phyloP scores from a whole-genome alignment of 64 coral and sea anemone genomes.

The Montipora cactus region DNA sequence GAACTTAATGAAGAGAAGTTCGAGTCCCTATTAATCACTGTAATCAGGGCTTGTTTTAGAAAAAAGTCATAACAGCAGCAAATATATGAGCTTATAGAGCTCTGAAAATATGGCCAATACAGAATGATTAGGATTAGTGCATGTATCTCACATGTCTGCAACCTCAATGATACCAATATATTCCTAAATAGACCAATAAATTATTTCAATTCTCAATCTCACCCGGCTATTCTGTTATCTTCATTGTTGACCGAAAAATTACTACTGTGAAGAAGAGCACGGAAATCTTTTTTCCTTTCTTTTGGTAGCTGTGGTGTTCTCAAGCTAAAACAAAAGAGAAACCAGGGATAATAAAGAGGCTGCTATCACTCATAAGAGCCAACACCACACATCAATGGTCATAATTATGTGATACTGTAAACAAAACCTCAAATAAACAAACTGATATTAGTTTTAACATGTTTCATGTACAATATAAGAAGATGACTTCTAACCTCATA shows the following conservation, averaged over 20 bases:
- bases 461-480: background rate
- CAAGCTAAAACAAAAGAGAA: slow-evolving; percentile 12
- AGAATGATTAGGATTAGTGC: too few relatives aligned
- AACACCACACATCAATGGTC: too few relatives aligned
- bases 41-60: background rate
- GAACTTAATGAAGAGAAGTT: too few relatives aligned
- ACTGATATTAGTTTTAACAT: background rate
- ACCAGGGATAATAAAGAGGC: background rate
- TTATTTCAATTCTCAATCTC: background rate
- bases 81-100: background rate
- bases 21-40: background rate
- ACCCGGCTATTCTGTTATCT: slow-evolving; percentile 9
- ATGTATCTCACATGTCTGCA: background rate
- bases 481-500: slow-evolving; percentile 60
- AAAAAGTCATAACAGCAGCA: background rate
- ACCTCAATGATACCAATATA: background rate
- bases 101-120: background rate
- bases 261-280: slow-evolving; percentile 11
- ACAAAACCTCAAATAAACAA: background rate
- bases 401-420: too few relatives aligned
- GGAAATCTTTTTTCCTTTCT: slow-evolving; percentile 68
- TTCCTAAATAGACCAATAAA: background rate
- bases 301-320: slow-evolving; percentile 54
- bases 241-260: slow-evolving; percentile 30
- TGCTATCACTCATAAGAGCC: too few relatives aligned